Conservation (phyloP, 2,797 vertebrate species). For the Pseudomugil tenellus region DNA sequence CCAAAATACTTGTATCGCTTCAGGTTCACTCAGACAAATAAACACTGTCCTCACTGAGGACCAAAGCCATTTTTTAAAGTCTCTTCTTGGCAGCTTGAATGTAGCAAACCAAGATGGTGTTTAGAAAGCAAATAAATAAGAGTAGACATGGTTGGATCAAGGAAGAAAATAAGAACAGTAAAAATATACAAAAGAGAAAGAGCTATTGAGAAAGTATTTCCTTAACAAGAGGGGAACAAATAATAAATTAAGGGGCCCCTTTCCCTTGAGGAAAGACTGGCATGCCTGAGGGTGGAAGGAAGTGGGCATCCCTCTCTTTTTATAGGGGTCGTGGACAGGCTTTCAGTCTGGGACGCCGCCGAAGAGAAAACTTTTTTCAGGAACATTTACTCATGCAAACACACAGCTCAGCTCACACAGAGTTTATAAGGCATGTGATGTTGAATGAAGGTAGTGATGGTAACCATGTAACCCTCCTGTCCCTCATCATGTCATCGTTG, state of each 20-base stretch:
- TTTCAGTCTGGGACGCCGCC: slow-evolving; percentile 53
- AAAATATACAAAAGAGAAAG: slow-evolving; percentile 83
- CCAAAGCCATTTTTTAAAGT: slow-evolving; percentile 78
- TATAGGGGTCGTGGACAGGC: slow-evolving; percentile 57
- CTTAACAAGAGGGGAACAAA: slow-evolving; percentile 80
- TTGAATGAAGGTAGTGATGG: slow-evolving; percentile 60
- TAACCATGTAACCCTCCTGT: slow-evolving; percentile 41
- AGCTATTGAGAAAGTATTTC: slow-evolving; percentile 83
- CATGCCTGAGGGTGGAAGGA: slow-evolving; percentile 69
- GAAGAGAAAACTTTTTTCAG: slow-evolving; percentile 52
- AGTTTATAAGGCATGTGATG: slow-evolving; percentile 26
- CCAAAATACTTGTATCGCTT: slow-evolving; percentile 65
- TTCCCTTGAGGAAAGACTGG: slow-evolving; percentile 65
- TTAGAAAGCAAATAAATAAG: slow-evolving; percentile 85
- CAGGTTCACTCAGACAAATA: slow-evolving; percentile 81
- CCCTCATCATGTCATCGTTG: slow-evolving; percentile 67
- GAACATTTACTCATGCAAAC: slow-evolving; percentile 46
- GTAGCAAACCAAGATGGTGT: slow-evolving; percentile 63
- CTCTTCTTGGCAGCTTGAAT: slow-evolving; percentile 69
- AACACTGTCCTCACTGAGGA: slow-evolving; percentile 76
- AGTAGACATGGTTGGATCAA: slow-evolving; percentile 71
- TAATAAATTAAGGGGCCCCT: slow-evolving; percentile 80
- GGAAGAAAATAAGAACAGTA: slow-evolving; percentile 80
- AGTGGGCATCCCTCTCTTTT: slow-evolving; percentile 77
- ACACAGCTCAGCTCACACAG: slow-evolving; percentile 12